A percentile compares a stretch with the other conserved stretches of the same genome.
These are phyloP conservation scores for Rhincodon typus DNA, from an alignment of 2,797 vertebrate genomes.

Conservation along the genomic window DNA sequence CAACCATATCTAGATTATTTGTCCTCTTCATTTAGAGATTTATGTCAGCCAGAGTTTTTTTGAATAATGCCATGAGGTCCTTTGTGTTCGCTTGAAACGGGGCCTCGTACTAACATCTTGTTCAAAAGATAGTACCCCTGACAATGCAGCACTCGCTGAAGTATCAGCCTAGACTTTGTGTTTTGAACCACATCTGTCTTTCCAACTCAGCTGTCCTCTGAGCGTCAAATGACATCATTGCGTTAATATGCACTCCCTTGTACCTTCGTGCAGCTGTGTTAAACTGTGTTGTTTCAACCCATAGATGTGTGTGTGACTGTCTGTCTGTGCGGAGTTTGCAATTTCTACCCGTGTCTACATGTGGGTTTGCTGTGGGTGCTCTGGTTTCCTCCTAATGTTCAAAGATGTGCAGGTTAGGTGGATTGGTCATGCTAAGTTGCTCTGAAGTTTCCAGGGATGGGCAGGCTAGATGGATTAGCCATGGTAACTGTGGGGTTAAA, in stretches of 20 bases:
- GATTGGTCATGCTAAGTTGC: too few species aligned
- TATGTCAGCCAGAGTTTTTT: not conserved
- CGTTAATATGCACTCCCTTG: not conserved
- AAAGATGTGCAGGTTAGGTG: too few species aligned
- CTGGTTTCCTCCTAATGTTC: too few species aligned
- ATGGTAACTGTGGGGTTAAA: too few species aligned
- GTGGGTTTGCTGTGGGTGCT: too few species aligned
- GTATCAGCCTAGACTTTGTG: not conserved
- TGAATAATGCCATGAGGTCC: not conserved
- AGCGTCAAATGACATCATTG: not conserved
- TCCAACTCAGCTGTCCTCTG: not conserved
- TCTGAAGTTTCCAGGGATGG: too few species aligned
- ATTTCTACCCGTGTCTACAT: too few species aligned
- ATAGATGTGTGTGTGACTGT: not conserved
- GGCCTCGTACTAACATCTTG: not conserved
- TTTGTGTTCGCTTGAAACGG: not conserved
- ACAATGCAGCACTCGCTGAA: not conserved
- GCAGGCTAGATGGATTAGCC: too few species aligned
- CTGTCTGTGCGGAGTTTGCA: too few species aligned
- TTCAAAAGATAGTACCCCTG: not conserved
- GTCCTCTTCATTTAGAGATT: not conserved
- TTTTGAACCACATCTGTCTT: not conserved
- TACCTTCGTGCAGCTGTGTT: not conserved
- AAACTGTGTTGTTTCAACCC: not conserved
- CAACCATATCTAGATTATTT: not conserved